Conservation (phyloP, 2,797 vertebrate genomes). For the Garrulus glandarius region DNA sequence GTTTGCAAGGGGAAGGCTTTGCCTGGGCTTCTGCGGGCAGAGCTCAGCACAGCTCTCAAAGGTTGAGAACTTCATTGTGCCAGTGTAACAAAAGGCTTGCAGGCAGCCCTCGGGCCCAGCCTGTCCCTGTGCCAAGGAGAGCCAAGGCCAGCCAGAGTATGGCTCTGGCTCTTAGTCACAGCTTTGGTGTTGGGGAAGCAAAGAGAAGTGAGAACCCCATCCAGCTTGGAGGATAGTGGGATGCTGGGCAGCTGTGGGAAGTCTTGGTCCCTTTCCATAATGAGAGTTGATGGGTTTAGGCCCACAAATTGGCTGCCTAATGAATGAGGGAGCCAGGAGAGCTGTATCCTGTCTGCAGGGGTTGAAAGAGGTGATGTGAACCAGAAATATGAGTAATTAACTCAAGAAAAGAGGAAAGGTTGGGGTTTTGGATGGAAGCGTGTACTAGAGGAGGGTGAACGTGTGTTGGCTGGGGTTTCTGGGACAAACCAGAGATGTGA, state of each 20-base stretch:
- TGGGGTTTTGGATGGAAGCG: neutral
- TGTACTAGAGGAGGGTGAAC: neutral
- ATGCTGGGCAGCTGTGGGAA: neutral
- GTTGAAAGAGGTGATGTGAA: neutral
- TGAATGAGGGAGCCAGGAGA: neutral
- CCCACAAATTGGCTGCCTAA: neutral
- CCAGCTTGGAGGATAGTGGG: neutral
- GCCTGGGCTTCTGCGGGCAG: neutral
- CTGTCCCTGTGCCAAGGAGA: neutral
- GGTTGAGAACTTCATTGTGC: neutral
- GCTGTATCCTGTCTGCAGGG: neutral
- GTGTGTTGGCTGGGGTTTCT: slow-evolving; percentile 46
- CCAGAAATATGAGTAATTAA: neutral
- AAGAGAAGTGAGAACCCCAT: neutral
- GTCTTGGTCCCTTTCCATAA: neutral
- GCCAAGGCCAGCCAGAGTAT: neutral
- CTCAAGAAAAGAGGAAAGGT: neutral
- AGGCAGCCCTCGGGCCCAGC: neutral
- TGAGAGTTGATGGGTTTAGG: neutral
- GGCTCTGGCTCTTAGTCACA: neutral
- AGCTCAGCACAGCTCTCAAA: neutral
- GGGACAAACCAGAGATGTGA: neutral
- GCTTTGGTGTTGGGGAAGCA: neutral
- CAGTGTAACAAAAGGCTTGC: neutral
- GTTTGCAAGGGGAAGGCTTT: neutral